Conservation (phyloP, 2,113 vertebrate species). For the Odontophorus gujanensis region DNA sequence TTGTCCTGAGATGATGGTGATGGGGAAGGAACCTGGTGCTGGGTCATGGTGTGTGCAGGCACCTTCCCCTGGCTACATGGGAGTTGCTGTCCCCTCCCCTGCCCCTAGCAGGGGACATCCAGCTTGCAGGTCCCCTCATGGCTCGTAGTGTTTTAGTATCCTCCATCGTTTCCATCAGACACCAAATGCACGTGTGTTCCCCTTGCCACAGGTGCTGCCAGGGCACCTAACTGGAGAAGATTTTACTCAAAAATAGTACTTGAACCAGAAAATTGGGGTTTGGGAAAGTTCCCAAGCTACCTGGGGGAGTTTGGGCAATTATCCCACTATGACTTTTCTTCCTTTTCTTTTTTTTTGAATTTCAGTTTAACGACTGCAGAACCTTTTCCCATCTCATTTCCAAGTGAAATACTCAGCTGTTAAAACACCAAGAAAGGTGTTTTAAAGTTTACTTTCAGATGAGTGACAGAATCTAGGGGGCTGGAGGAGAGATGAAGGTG, state of each 20-base stretch:
- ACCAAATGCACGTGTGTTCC: neutral
- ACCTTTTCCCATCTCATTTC: constrained; percentile 40
- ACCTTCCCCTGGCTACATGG: fast-evolving
- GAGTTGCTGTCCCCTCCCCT: neutral
- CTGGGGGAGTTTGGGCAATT: constrained; percentile 45
- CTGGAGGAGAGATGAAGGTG: neutral
- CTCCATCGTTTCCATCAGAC: fast-evolving
- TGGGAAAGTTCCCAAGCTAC: constrained; percentile 39
- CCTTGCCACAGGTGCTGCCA: neutral
- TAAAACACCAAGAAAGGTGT: neutral
- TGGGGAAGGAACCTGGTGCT: neutral
- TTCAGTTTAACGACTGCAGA: constrained; percentile 29
- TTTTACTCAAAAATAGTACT: constrained; percentile 24
- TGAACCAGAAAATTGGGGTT: neutral
- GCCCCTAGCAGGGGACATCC: neutral
- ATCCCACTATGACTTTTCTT: neutral
- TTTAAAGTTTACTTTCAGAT: neutral
- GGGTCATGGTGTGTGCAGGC: fast-evolving
- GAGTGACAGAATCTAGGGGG: neutral
- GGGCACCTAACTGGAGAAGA: neutral
- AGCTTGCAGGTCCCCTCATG: fast-evolving
- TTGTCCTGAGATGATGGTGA: neutral
- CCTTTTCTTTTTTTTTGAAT: constrained; percentile 5
- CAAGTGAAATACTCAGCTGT: constrained; percentile 21
- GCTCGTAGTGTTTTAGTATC: neutral